Conservation (phyloP, 1,140 invertebrate genomes). For the Babylonia areolata region DNA sequence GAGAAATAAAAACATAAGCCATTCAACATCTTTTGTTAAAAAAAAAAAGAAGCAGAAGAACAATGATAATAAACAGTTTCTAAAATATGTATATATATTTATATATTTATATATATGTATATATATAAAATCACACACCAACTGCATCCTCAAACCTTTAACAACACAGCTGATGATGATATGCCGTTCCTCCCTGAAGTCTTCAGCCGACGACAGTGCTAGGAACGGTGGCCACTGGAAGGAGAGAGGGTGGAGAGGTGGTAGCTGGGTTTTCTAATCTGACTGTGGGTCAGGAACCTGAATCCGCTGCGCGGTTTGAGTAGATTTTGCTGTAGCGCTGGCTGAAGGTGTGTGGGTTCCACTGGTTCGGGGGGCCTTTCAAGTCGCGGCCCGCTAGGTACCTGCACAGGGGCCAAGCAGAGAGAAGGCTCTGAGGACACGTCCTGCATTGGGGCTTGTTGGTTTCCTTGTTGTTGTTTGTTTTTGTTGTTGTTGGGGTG, state of each 20-base stretch:
- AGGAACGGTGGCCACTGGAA: background rate
- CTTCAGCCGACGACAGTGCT: background rate
- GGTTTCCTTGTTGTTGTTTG: too few relatives aligned
- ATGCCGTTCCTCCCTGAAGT: background rate
- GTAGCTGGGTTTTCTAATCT: background rate
- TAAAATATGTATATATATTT: too few relatives aligned
- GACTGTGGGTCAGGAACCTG: conserved; percentile 29
- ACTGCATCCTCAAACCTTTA: too few relatives aligned
- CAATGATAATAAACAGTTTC: too few relatives aligned
- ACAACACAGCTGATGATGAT: background rate
- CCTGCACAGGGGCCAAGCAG: background rate
- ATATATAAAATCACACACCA: too few relatives aligned
- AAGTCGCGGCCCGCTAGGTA: conserved; percentile 41
- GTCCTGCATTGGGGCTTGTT: too few relatives aligned
- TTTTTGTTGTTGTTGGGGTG: too few relatives aligned
- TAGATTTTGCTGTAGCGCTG: conserved; percentile 68
- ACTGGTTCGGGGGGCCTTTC: conserved; percentile 48
- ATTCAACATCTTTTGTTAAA: too few relatives aligned
- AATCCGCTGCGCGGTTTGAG: conserved; percentile 32
- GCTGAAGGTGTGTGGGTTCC: conserved; percentile 65
- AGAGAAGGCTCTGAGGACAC: background rate
- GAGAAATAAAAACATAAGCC: too few relatives aligned
- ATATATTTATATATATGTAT: too few relatives aligned
- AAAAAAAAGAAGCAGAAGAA: too few relatives aligned
- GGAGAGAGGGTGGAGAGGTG: background rate